phyloP scores from a whole-genome alignment of 2,113 vertebrate species.

The Psophia crepitans region DNA sequence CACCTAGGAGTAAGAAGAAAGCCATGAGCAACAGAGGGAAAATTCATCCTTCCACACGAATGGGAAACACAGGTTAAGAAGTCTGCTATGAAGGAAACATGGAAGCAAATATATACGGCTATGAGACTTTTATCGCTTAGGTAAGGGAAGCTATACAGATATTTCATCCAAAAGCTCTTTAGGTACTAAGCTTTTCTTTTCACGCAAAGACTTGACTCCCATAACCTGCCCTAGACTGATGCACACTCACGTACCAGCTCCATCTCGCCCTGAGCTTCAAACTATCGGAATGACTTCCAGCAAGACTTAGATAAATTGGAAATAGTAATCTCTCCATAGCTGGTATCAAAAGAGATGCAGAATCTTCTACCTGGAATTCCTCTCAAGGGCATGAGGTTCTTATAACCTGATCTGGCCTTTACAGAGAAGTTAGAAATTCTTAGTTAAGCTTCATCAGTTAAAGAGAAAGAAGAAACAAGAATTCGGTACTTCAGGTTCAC shows the following conservation, averaged over 20 bases:
- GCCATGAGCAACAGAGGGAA: background rate
- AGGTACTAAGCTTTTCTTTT: background rate
- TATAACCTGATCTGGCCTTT: background rate
- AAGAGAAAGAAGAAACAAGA: background rate
- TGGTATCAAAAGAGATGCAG: background rate
- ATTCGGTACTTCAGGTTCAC: background rate
- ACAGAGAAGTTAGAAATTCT: background rate
- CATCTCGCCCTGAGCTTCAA: background rate
- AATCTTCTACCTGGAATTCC: background rate
- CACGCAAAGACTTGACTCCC: background rate
- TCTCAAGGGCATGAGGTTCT: background rate
- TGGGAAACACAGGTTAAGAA: background rate
- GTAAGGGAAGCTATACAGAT: background rate
- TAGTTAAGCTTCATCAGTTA: background rate
- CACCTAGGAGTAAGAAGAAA: slow-evolving; percentile 61
- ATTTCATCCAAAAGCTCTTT: background rate
- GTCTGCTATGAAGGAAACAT: background rate
- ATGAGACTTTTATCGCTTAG: background rate
- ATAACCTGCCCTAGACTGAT: background rate
- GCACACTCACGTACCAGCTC: background rate
- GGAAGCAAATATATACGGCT: background rate
- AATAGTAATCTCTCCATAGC: background rate
- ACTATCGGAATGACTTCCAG: background rate
- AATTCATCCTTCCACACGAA: background rate
- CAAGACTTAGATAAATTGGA: background rate